A percentile compares a stretch with the other conserved stretches of the same genome.
phyloP scores from a whole-genome alignment of 2,113 vertebrate species.

The Sapajus apella region DNA sequence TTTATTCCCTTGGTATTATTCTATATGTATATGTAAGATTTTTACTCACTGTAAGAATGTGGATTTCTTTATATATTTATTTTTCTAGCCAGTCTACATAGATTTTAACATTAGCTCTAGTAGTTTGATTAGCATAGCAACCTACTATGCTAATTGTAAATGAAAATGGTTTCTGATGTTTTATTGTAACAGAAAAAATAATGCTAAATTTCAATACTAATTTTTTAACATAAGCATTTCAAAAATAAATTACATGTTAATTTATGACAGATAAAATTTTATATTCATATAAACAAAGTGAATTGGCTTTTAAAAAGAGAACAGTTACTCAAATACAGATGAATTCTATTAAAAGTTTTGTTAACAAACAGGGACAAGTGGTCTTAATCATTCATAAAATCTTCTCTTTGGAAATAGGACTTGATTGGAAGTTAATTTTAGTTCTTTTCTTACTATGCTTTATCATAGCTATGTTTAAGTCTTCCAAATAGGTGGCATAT shows the following conservation, averaged over 20 bases:
- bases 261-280: neutral
- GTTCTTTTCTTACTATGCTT: neutral
- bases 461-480: neutral
- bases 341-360: neutral
- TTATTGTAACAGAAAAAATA: conserved; percentile 28
- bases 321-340: neutral
- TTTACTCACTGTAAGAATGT: neutral
- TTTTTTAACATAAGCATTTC: conserved; percentile 30
- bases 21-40: neutral
- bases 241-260: conserved; percentile 43
- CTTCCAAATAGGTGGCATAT: neutral
- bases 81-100: neutral
- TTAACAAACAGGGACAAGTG: neutral
- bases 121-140: neutral
- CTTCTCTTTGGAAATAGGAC: conserved; percentile 10
- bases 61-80: neutral
- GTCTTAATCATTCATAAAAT: neutral
- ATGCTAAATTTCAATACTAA: conserved; percentile 27
- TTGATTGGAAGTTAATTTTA: neutral
- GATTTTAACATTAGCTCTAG: neutral
- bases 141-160: neutral
- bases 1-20: neutral
- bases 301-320: conserved; percentile 23
- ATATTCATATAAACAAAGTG: conserved; percentile 2
- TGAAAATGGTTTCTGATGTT: conserved; percentile 30